Base-by-base conservation (phyloP, 1,140 invertebrate species). In the Meteorus sp. region DNA sequence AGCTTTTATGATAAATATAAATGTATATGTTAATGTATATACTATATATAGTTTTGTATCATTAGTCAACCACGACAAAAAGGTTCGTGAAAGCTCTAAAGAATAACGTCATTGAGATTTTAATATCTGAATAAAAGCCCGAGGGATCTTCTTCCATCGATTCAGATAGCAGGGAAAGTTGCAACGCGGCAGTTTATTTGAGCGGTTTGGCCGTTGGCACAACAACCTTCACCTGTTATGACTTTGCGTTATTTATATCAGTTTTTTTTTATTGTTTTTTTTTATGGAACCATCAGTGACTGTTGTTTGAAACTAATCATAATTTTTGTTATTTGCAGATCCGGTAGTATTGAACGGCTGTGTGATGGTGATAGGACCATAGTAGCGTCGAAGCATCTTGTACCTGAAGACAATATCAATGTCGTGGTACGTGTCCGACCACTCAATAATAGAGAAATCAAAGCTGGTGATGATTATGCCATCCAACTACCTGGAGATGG, bases 401-500 rank as follows among this genome's bases (percentile, higher is more conserved):
- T 74, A 15, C 78, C 80, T n/a, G 89, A 91, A 69, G 89, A 90
- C 67, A 91, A 90, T 67, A 90, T 91, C 53, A 90, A 90, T 73
- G 89, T 92, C 11, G 88, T 89, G 19, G 86, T 92, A 43, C 85
- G 90, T 69, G 88, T 90, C 8, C 80, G 90, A 43, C 90, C 90
- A 2, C 67, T 91, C 3, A 89, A 83, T 69, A 79, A 83, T 0
- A 88, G 85, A 63, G 90, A 92, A 73, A 79, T 82, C n/a, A 82
- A 84, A 60, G 66, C 74, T 9, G 82, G 83, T 1, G 87, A 90
- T 62, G 80, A 81, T 8, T 73, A 80, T 22, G 84, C 87, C 20
- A 72, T 90, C 9, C 85, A 90, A 69, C 91, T 91, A 78, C 89
- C 89, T 1, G 89, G 89, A 29, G 88, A 87, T 67, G 90, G 89